Base-by-base conservation (phyloP, 2,888 invertebrate species). In the Cheilosia pagana region DNA sequence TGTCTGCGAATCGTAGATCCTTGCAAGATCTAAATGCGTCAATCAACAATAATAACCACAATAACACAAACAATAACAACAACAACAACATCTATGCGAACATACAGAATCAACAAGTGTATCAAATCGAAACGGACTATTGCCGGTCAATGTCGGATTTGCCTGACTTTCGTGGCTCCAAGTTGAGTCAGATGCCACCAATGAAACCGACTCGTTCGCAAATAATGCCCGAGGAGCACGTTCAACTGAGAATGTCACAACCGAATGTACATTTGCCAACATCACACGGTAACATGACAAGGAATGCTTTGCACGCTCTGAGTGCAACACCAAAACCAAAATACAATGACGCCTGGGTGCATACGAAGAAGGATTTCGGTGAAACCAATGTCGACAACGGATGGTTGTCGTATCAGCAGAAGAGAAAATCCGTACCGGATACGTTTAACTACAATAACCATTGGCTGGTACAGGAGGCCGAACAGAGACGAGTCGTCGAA, bases 391-490 rank as follows among this genome's bases (percentile, higher is more conserved):
- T 89, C 23, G 86, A 88, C 53, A 91, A 89, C 68, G 90, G 89
- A n/a, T 91, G 91, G 91, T 60, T 95, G 81, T 96, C 96, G 95
- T 93, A 96, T 88, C 95, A 95, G 89, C 93, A 94, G 55, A 94
- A 95, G 88, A 93, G 94, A 74, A 95, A 94, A 87, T 92, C 92
- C 4, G 93, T 94, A 88, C 93, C 94, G 0, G 92, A 93, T 21
- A 93, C 93, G 88, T 95, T 94, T 88, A 95, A 95, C 89, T 95
- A 95, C 89, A 94, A 94, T 88, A 96, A 97, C 88, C 98, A 98
- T 90, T 98, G 98, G 98, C 93, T 98, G n/a, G 95, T 97, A 90
- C 93, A 98, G 95, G 98, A 98, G 91, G 98, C 98, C 0, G 98
- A 98, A 90, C 95, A 97, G 88, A 93, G 98, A 28, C 93, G 98